Evolutionary conservation across 2,888 invertebrate species (phyloP).

Genomic region (Noctuana brunneofusca): DNA sequence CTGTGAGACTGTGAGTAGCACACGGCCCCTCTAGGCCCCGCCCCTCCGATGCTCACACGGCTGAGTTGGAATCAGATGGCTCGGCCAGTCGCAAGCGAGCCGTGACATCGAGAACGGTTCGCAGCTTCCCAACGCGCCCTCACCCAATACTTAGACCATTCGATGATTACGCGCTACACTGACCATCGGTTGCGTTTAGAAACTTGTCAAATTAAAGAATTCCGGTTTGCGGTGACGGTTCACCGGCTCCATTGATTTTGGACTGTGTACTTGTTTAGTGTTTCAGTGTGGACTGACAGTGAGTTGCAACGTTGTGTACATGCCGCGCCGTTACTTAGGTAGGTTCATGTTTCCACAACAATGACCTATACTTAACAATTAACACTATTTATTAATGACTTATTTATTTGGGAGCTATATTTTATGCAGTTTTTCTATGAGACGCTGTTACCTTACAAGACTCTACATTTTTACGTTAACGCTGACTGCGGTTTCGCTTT

Average conservation of each 20-base stretch:
- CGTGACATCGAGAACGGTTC: slow-evolving; percentile 81
- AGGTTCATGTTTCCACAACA: slow-evolving; percentile 41
- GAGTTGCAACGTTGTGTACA: slow-evolving; percentile 44
- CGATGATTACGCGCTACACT: slow-evolving; percentile 80
- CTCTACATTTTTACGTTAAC: slow-evolving; percentile 22
- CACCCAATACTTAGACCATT: slow-evolving; percentile 69
- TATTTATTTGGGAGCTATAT: not conserved
- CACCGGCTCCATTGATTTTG: slow-evolving; percentile 48
- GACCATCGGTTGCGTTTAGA: slow-evolving; percentile 65
- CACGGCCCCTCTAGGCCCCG: slow-evolving; percentile 65
- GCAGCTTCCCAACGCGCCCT: slow-evolving; percentile 60
- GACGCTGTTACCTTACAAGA: slow-evolving; percentile 1
- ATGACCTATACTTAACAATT: slow-evolving; percentile 8
- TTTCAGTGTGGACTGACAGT: slow-evolving; percentile 58
- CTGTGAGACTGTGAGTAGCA: slow-evolving; percentile 47
- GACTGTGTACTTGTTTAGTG: slow-evolving; percentile 60
- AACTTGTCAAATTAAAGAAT: slow-evolving; percentile 78
- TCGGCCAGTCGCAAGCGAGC: slow-evolving; percentile 81
- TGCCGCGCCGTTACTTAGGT: slow-evolving; percentile 48
- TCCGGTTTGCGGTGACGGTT: slow-evolving; percentile 46
- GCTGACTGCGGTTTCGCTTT: not conserved
- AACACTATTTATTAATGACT: not conserved
- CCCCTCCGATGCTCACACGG: slow-evolving; percentile 80
- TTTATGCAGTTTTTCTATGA: not conserved
- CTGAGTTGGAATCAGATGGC: slow-evolving; percentile 82